phyloP scores from a whole-genome alignment of 2,888 invertebrate species.

The Sericinus montela region DNA sequence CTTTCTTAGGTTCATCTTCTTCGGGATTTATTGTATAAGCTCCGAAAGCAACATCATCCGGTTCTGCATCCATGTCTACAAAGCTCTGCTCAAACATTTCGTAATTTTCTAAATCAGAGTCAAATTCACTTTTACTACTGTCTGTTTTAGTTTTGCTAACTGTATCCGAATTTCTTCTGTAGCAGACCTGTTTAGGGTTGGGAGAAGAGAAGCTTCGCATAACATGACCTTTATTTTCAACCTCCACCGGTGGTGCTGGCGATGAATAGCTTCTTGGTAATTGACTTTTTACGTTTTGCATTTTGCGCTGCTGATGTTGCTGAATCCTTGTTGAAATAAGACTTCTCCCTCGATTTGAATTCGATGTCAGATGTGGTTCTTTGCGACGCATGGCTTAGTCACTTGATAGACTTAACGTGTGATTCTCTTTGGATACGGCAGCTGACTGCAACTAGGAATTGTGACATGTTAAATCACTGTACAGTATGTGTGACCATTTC shows the following conservation, averaged over 20 bases:
- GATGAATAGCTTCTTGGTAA: slow-evolving; percentile 67
- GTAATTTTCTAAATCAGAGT: slow-evolving; percentile 65
- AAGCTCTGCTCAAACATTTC: slow-evolving; percentile 67
- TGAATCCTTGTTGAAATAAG: slow-evolving; percentile 59
- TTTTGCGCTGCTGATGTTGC: slow-evolving; percentile 59
- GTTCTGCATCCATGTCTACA: slow-evolving; percentile 67
- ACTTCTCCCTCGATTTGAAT: slow-evolving; percentile 50
- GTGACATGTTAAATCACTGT: slow-evolving; percentile 53
- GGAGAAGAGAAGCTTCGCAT: slow-evolving; percentile 66
- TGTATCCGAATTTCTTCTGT: slow-evolving; percentile 56
- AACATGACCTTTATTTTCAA: slow-evolving; percentile 47
- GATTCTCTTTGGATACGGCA: slow-evolving; percentile 39
- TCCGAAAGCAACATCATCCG: slow-evolving; percentile 47
- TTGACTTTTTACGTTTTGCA: slow-evolving; percentile 46
- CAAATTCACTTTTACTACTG: slow-evolving; percentile 59
- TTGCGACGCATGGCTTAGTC: slow-evolving; percentile 53
- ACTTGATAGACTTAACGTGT: slow-evolving; percentile 39
- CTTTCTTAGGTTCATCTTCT: slow-evolving; percentile 56
- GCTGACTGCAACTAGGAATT: slow-evolving; percentile 48
- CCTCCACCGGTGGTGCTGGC: slow-evolving; percentile 52
- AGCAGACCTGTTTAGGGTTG: slow-evolving; percentile 53
- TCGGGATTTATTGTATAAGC: slow-evolving; percentile 53
- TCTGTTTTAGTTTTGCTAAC: slow-evolving; percentile 55
- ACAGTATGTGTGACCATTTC: slow-evolving; percentile 57
- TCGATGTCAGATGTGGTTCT: slow-evolving; percentile 42